phyloP scores from a whole-genome alignment of 2,888 invertebrate genomes.

The Drosophila bunnanda region DNA sequence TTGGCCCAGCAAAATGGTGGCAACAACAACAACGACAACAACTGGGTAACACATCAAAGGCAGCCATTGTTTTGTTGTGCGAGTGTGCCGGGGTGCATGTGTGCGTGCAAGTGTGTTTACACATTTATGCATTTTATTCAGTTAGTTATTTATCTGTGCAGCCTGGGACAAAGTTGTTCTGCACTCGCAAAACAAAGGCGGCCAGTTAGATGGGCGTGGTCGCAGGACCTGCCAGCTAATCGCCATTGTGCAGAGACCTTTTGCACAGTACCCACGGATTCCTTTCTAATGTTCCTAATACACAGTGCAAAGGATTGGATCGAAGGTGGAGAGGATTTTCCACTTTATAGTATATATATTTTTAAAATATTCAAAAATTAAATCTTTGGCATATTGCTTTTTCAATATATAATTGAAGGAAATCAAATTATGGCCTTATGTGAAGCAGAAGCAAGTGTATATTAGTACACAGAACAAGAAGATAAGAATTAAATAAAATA shows the following conservation, averaged over 20 bases:
- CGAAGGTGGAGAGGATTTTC: neutral
- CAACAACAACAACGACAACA: neutral
- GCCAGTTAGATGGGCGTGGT: conserved; percentile 58
- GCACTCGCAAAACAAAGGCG: conserved; percentile 33
- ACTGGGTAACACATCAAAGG: conserved; percentile 53
- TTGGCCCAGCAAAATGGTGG: conserved; percentile 52
- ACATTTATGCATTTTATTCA: conserved; percentile 65
- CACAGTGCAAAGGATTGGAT: neutral
- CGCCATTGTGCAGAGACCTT: conserved; percentile 65
- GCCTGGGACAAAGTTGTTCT: conserved; percentile 55
- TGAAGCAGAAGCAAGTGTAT: no score
- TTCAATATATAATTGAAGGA: neutral
- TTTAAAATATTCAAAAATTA: no score
- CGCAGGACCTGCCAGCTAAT: conserved; percentile 61
- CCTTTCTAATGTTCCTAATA: conserved; percentile 25
- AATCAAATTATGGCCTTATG: neutral
- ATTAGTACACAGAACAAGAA: neutral
- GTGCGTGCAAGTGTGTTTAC: conserved; percentile 31
- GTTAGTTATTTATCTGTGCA: conserved; percentile 58
- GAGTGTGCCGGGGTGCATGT: conserved; percentile 4
- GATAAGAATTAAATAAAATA: no score
- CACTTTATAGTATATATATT: neutral
- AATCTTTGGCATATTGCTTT: neutral
- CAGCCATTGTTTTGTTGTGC: conserved; percentile 32
- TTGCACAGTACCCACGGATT: conserved; percentile 31